A percentile compares a stretch with the other conserved stretches of the same genome.
Conservation (phyloP, 2,888 invertebrate species). For the Endomychus coccineus region DNA sequence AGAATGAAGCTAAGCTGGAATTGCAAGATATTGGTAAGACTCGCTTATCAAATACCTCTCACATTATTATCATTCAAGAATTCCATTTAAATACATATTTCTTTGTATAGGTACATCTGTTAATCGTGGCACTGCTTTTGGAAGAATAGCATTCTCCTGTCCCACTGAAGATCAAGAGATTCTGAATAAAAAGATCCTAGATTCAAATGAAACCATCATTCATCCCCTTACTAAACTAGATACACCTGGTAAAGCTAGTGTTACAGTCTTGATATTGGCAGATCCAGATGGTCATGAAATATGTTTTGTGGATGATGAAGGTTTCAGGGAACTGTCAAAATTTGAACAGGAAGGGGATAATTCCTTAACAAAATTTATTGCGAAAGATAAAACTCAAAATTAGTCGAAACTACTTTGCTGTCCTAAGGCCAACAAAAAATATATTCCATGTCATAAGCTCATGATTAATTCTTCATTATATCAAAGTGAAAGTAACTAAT, state of each 20-base stretch:
- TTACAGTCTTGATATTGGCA: constrained; percentile 89
- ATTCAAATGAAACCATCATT: constrained; percentile 65
- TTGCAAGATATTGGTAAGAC: constrained; percentile 65
- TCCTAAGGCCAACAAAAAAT: no score
- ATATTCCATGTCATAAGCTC: no score
- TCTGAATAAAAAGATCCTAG: constrained; percentile 67
- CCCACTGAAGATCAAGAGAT: constrained; percentile 68
- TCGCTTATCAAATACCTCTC: no score
- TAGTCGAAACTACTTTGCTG: no score
- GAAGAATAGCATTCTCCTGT: constrained; percentile 90
- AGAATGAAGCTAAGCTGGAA: constrained; percentile 70
- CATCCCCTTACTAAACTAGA: constrained; percentile 88
- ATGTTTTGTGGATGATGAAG: constrained; percentile 97
- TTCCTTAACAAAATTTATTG: constrained; percentile 70
- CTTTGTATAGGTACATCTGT: constrained; percentile 51
- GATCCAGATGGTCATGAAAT: constrained; percentile 98
- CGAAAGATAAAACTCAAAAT: constrained; percentile 52
- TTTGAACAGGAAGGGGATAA: constrained; percentile 77
- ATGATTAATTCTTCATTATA: no score
- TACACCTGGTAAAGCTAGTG: constrained; percentile 96
- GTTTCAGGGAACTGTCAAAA: constrained; percentile 78
- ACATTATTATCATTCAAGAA: neutral
- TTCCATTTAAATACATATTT: constrained; percentile 9
- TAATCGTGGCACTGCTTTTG: constrained; percentile 84
- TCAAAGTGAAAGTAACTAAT: no score